phyloP scores from a whole-genome alignment of 2,797 vertebrate species.

The Tiaroga cobitis region DNA sequence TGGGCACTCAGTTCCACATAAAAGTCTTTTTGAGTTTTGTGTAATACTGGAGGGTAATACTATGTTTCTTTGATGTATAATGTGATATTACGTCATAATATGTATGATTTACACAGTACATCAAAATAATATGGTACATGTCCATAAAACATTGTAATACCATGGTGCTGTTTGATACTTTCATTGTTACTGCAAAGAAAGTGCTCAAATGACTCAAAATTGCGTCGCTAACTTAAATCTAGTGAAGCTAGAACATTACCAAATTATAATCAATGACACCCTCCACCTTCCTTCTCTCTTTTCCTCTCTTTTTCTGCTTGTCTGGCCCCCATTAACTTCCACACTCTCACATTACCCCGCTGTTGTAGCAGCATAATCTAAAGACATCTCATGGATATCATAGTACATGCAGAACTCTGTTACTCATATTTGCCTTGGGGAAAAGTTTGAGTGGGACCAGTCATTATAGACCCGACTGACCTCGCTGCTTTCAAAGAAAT shows the following conservation, averaged over 20 bases:
- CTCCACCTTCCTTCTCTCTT: too few species aligned
- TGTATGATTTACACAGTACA: background rate
- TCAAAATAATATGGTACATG: background rate
- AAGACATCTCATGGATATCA: constrained; percentile 26
- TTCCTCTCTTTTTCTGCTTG: background rate
- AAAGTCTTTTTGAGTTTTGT: background rate
- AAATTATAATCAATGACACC: background rate
- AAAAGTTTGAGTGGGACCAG: constrained; percentile 26
- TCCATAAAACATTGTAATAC: background rate
- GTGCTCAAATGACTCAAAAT: background rate
- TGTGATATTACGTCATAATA: background rate
- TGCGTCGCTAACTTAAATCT: background rate
- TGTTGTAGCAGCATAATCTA: constrained; percentile 19
- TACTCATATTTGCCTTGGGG: constrained; percentile 40
- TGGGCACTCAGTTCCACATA: background rate
- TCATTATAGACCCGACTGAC: constrained; percentile 24
- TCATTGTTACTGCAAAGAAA: background rate
- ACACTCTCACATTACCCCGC: background rate
- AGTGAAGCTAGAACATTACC: background rate
- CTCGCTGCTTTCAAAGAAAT: constrained; percentile 35
- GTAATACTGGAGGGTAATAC: background rate
- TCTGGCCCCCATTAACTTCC: background rate
- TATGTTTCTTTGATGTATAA: background rate
- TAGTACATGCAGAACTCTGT: constrained; percentile 22
- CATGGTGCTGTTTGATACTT: background rate